Base-by-base conservation (phyloP, 2,113 vertebrate species). In the Chunga burmeisteri region DNA sequence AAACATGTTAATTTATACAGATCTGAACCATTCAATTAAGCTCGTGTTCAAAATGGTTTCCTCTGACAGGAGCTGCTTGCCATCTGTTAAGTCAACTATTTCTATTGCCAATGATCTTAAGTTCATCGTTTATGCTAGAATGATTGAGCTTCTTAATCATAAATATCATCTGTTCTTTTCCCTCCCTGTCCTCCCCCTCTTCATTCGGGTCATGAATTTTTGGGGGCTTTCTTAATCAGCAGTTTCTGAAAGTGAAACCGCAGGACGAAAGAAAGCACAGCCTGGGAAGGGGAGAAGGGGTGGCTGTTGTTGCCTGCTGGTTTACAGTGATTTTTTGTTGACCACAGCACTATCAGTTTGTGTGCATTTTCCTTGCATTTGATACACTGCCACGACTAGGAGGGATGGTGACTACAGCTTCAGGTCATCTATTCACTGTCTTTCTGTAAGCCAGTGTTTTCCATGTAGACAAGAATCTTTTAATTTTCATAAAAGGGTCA, bases 1-100 rank as follows among this genome's bases (percentile, higher is more conserved):
- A 97, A 97, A 96, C 92, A 93, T 95, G 97, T 94, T 98, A 98
- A 98, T 98, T 97, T 98, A 97, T 98, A 97, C 96, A 95, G 81
- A 95, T 94, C 94, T 74, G 89, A 98, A 90, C 73, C 86, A 83
- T 93, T 97, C 96, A 97, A 93, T 98, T 98, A 98, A 96, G 81
- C 88, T 97, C 70, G 75, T 55, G 85, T 92, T 97, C 88, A 94
- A 86, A 97, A 96, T 56, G 93, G 81, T 93, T 96, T 92, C 95
- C 85, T 91, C 94, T 91, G 93, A 97, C 91, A 95, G 96, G 90
- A 98, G 82, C 94, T 36, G 81, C 90, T 83, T 97, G 93, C 98
- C 97, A 98, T 98, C 98, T 98, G 97, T 97, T 98, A 97, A 97
- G 86, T 85, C 91, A 95, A 96, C 96, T 97, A 89, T 97, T 97